Base-by-base conservation (phyloP, 1,140 invertebrate species). In the Orussus abietinus region DNA sequence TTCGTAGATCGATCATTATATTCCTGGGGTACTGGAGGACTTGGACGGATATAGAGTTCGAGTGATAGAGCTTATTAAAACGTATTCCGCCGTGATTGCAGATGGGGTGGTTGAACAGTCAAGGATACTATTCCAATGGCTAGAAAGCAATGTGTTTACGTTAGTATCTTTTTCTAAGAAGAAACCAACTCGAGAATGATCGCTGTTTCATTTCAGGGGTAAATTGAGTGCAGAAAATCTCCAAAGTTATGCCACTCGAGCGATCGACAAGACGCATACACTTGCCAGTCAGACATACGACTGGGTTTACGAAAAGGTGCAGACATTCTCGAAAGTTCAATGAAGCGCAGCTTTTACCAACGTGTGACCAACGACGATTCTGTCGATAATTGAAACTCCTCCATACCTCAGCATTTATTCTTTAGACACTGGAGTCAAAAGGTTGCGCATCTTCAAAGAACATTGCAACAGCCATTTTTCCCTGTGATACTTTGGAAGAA, bases 81-180 rank as follows among this genome's bases (percentile, higher is more conserved):
- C 32, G 22, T 70, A 64, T 22, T 64, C 63, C 29, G 47, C 51
- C 17, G 32, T 55, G 11, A 38, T 57, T 4, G 53, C 42, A 21
- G 61, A 73, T 31, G 59, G 62, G 45, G 21, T 64, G 37, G 49
- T 62, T 28, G 62, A 66, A 43, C 51, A 61, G 46, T 66, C 62
- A 21, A 42, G 32, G 15, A 48, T 42, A 30, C 58, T 53, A 37
- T 43, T 65, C 21, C 44, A 53, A 22, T 74, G 85, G 74, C 69
- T 86, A 51, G 77, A 79, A 62, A 81, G 79, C 21, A 84, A 85
- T 71, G 80, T 88, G 32, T 84, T 88, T 72, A 74, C 86, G 86
- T 88, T 77, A 85, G 85, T 84, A 58, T 49, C 33, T 38, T 20
- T 15, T 26, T 31, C 19, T 17, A n/a, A n/a, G 5, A 12, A 31